Evolutionary conservation across 2,888 invertebrate species (phyloP).

Genomic region (Nemotelus nigrinus): DNA sequence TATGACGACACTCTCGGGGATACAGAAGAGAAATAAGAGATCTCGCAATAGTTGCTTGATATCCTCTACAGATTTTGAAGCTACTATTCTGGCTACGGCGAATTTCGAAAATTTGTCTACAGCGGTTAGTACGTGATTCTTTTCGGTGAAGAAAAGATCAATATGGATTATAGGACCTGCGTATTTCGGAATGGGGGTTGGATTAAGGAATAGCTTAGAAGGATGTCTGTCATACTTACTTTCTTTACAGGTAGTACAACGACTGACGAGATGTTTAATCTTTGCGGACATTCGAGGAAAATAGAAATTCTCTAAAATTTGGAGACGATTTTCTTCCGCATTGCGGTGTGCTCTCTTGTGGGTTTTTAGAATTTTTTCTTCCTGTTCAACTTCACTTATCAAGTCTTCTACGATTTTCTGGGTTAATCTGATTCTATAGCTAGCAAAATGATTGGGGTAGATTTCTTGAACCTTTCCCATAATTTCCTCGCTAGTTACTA

Average conservation of each 20-base stretch:
- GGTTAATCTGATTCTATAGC: constrained; percentile 6
- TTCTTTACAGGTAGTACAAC: constrained; percentile 42
- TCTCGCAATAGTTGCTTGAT: constrained; percentile 47
- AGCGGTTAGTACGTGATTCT: constrained; percentile 46
- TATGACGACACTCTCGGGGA: constrained; percentile 50
- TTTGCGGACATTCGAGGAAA: constrained; percentile 43
- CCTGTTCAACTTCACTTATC: constrained; percentile 33
- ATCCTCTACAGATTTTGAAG: constrained; percentile 43
- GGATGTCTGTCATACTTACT: constrained; percentile 46
- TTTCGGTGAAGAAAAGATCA: constrained; percentile 45
- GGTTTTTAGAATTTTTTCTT: constrained; percentile 45
- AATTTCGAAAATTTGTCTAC: constrained; percentile 49
- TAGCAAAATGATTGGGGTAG: constrained; percentile 42
- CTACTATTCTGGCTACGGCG: constrained; percentile 40
- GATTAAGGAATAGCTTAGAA: background rate
- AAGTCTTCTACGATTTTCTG: constrained; percentile 33
- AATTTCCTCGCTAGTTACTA: constrained; percentile 28
- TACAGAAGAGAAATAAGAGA: constrained; percentile 47
- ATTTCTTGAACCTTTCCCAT: constrained; percentile 47
- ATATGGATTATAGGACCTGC: constrained; percentile 38
- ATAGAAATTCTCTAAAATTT: constrained; percentile 47
- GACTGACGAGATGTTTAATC: constrained; percentile 36
- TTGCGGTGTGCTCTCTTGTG: constrained; percentile 48
- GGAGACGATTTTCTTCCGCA: constrained; percentile 42
- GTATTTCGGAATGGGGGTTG: constrained; percentile 25